A percentile compares a stretch with the other conserved stretches of the same genome.
Evolutionary conservation across 1,140 invertebrate genomes (phyloP).

Genomic region (Thalassaphorura encarpata): DNA sequence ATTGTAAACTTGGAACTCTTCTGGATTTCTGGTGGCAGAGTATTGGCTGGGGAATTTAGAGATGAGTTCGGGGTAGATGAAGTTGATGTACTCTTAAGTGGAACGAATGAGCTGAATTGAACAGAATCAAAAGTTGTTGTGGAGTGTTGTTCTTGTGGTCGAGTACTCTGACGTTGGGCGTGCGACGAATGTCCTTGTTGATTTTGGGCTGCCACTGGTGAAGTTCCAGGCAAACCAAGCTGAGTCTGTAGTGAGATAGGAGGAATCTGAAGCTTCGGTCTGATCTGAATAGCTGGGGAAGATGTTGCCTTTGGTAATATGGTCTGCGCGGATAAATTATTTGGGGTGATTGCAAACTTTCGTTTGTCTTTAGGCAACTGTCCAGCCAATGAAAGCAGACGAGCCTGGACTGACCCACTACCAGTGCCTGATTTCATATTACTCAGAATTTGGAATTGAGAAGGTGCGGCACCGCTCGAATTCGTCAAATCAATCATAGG

Average conservation of each 20-base stretch:
- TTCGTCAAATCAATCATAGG: conserved; percentile 29
- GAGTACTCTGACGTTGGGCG: background rate
- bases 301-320: no score
- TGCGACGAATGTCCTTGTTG: background rate
- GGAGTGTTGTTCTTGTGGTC: conserved; percentile 1
- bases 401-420: background rate
- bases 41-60: conserved; percentile 17
- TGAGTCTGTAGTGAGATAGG: no score
- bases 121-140: conserved; percentile 18
- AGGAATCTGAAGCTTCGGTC: no score
- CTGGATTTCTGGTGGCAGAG: background rate
- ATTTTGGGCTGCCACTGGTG: background rate
- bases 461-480: background rate
- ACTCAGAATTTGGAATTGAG: background rate
- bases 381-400: conserved; percentile 8
- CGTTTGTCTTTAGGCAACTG: no score
- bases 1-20: conserved; percentile 19
- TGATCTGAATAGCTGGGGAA: no score
- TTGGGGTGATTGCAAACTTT: no score
- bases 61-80: conserved; percentile 26
- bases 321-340: no score
- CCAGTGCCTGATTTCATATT: background rate
- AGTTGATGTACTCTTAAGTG: conserved; percentile 18
- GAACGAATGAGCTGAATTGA: conserved; percentile 22
- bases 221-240: background rate